Evolutionary conservation across 2,888 invertebrate species (phyloP), one percentile per base, ranked within the genome.

Genomic region (Tubulanus polymorphus): DNA sequence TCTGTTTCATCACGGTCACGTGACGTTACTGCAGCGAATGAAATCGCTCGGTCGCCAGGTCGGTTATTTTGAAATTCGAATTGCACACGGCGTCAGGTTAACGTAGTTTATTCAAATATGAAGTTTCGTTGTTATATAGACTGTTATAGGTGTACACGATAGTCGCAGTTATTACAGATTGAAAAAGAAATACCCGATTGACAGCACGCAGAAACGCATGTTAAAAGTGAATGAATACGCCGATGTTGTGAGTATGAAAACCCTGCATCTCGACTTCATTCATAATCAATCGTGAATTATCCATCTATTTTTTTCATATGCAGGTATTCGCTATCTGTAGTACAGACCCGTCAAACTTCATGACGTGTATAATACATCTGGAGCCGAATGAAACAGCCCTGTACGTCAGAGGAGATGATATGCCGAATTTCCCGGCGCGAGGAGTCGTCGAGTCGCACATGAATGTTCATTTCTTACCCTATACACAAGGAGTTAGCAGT

Each of bases 381-480:
- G 51, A 37, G 8, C 41, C 53, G 26, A 60, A 63, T 29, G 64
- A 66, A 48, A 62, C 66, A 23, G 61, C 67, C 46, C 58, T 72
- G 53, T 73, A 72, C 57, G 66, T 71, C n/a, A 63, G 73, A 1
- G 73, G 73, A 18, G 71, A 73, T 54, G 73, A 73, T 54, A 73
- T 73, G 73, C 63, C 62, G n/a, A 59, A 72, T 52, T 73, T 73
- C 56, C 73, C 73, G 1, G 68, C 72, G 3, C 62, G 69, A 37
- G 60, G 64, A 29, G 62, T 69, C 35, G 71, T 67, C 37, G 73
- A 73, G 61, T 50, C 55, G 26, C 57, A 69, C 30, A 73, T 73
- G 73, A 68, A 69, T 6, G 57, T 73, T 2, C 66, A 67, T 35
- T 69, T 73, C 51, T 60, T 73, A 12, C 73, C 73, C 5, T 73